These are phyloP conservation scores for Drosophila koepferae DNA, from an alignment of 2,888 invertebrate species.

Conservation along the genomic window DNA sequence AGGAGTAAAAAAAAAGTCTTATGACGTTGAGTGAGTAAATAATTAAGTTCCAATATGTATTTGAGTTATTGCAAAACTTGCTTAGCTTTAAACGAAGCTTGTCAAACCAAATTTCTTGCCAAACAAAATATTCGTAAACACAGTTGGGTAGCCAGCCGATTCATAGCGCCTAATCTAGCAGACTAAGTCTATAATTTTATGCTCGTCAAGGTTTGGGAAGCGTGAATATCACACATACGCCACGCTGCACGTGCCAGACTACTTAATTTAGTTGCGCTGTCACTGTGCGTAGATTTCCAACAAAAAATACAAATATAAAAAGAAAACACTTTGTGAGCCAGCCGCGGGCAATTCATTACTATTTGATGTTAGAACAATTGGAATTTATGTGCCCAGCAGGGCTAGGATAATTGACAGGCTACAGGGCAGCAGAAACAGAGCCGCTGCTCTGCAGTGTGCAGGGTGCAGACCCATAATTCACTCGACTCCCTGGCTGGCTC, in stretches of 20 bases:
- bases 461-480: conserved; percentile 55
- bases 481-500: conserved; percentile 12
- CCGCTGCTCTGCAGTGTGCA: background rate
- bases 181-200: conserved; percentile 22
- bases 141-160: background rate
- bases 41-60: background rate
- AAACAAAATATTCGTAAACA: background rate
- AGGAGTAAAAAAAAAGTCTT: background rate
- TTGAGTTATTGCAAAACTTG: background rate
- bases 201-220: background rate
- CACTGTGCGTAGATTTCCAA: conserved; percentile 31
- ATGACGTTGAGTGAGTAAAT: background rate
- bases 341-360: conserved; percentile 66
- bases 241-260: conserved; percentile 42
- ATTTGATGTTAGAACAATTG: conserved; percentile 68
- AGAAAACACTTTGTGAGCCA: conserved; percentile 37
- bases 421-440: background rate
- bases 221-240: conserved; percentile 33
- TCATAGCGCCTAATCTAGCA: conserved; percentile 5
- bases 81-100: too few relatives aligned
- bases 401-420: conserved; percentile 67
- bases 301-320: conserved; percentile 2
- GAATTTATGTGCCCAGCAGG: conserved; percentile 64
- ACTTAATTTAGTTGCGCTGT: conserved; percentile 45
- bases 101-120: too few relatives aligned